Percentiles rank a stretch among this genome's conserved stretches.
These are phyloP conservation scores for Nineta flava DNA, from an alignment of 2,888 invertebrate species.

Conservation along the genomic window DNA sequence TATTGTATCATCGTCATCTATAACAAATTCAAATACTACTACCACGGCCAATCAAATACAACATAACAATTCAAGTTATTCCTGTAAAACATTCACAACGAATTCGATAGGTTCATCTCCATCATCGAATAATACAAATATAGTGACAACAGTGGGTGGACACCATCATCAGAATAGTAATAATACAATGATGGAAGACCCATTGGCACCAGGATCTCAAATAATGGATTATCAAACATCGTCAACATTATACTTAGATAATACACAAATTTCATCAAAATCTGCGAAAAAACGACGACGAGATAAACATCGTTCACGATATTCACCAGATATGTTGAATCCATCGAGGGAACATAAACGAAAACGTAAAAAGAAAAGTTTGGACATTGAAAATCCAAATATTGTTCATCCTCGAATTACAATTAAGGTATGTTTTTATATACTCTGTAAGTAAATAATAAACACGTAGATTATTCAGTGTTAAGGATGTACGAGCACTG, in stretches of 20 bases:
- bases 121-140: neutral
- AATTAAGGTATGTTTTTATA: conserved; percentile 53
- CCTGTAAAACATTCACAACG: neutral
- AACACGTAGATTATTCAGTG: neutral
- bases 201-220: conserved; percentile 7
- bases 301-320: conserved; percentile 61
- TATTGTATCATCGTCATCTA: neutral
- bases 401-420: conserved; percentile 58
- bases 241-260: conserved; percentile 14
- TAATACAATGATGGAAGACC: conserved; percentile 4
- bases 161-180: conserved; percentile 5
- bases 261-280: conserved; percentile 25
- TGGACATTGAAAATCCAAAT: conserved; percentile 40
- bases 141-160: neutral
- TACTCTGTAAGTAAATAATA: no score
- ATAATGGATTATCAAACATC: conserved; percentile 10
- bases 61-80: no score
- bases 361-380: conserved; percentile 64
- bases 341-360: conserved; percentile 62
- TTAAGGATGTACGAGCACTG: neutral
- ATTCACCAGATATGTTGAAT: conserved; percentile 50
- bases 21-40: neutral
- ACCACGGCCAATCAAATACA: no score
- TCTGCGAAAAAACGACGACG: conserved; percentile 52
- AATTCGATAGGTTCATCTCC: conserved; percentile 5